Evolutionary conservation across 1,140 invertebrate genomes (phyloP).

Genomic region (Zaprionus vittiger): DNA sequence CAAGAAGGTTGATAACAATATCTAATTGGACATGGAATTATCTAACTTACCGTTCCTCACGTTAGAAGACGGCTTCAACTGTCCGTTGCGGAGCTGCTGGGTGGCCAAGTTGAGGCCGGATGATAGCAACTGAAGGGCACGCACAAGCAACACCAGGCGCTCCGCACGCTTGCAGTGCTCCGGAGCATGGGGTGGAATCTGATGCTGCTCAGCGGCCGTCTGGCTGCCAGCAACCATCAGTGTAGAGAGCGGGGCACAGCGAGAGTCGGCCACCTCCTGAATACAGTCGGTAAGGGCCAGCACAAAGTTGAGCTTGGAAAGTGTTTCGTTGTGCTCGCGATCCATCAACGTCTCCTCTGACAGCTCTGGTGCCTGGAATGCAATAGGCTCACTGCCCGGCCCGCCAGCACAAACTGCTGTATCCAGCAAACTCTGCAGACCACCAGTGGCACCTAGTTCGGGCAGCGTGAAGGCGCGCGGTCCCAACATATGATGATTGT

Average conservation of each 20-base stretch:
- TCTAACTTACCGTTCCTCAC: conserved; percentile 92
- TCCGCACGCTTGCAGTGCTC: conserved; percentile 89
- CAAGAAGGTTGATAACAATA: not conserved
- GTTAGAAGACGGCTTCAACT: conserved; percentile 94
- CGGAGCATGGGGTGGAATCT: conserved; percentile 85
- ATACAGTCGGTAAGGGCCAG: conserved; percentile 95
- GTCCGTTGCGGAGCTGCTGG: conserved; percentile 92
- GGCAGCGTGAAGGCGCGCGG: conserved; percentile 91
- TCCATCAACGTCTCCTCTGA: conserved; percentile 98
- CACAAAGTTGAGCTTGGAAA: conserved; percentile 97
- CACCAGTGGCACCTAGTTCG: conserved; percentile 89
- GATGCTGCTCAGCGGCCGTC: conserved; percentile 54
- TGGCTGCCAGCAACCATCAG: conserved; percentile 84
- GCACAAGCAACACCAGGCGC: conserved; percentile 95
- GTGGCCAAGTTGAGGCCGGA: conserved; percentile 96
- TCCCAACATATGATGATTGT: conserved; percentile 87
- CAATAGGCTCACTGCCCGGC: conserved; percentile 88
- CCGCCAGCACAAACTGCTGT: conserved; percentile 85
- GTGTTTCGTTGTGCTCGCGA: conserved; percentile 96
- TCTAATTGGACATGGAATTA: not conserved
- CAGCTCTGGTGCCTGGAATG: conserved; percentile 94
- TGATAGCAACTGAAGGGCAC: conserved; percentile 95
- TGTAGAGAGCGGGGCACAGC: conserved; percentile 89
- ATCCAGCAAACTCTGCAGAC: conserved; percentile 86
- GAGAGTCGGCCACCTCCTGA: conserved; percentile 92